Evolutionary conservation across 2,113 vertebrate genomes (phyloP).

Genomic region (Pseudolaguvia tuberculata): DNA sequence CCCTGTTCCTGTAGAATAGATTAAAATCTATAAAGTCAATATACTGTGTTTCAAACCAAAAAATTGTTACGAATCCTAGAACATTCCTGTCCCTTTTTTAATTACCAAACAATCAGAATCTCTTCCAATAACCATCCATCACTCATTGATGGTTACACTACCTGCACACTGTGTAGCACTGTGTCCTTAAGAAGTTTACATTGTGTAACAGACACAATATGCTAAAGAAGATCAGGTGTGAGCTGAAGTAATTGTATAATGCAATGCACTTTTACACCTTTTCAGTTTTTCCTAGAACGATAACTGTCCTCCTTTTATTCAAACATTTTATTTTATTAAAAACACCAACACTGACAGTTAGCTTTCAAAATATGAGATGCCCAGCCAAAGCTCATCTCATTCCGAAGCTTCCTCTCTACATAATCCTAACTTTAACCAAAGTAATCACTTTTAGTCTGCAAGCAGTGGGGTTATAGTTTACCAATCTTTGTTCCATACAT

Average conservation of each 20-base stretch:
- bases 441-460: slow-evolving; percentile 32
- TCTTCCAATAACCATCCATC: slow-evolving; percentile 53
- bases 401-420: slow-evolving; percentile 20
- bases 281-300: slow-evolving; percentile 45
- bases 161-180: slow-evolving; percentile 50
- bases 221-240: slow-evolving; percentile 40
- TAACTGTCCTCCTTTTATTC: slow-evolving; percentile 41
- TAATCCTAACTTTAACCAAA: background rate
- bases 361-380: slow-evolving; percentile 12
- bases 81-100: slow-evolving; percentile 45
- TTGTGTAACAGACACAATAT: slow-evolving; percentile 11
- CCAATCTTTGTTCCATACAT: background rate
- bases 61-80: slow-evolving; percentile 9
- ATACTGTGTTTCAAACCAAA: slow-evolving; percentile 34
- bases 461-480: slow-evolving; percentile 31
- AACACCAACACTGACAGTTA: slow-evolving; percentile 31
- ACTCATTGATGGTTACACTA: slow-evolving; percentile 53
- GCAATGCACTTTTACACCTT: slow-evolving; percentile 62
- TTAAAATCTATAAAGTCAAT: slow-evolving; percentile 11
- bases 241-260: slow-evolving; percentile 50
- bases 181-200: slow-evolving; percentile 47
- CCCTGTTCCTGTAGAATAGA: slow-evolving; percentile 33
- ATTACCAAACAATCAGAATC: slow-evolving; percentile 48
- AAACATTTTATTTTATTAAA: slow-evolving; percentile 3
- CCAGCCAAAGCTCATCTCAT: slow-evolving; percentile 1